These are phyloP conservation scores for Pyrgilauda ruficollis DNA, from an alignment of 2,113 vertebrate species.

Conservation along the genomic window DNA sequence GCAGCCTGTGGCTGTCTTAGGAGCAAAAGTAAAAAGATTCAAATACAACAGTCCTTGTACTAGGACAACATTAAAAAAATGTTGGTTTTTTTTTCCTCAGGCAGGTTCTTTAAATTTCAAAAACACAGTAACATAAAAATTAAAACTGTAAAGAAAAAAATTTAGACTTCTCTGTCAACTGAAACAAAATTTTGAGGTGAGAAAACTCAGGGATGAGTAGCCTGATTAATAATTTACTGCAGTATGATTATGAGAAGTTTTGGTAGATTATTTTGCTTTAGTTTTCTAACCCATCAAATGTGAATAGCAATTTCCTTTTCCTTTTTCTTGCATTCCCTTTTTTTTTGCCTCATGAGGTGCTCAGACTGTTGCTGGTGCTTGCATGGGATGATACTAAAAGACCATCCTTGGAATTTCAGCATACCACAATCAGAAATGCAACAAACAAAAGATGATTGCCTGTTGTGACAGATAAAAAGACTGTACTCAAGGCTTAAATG, in stretches of 20 bases:
- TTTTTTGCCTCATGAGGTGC: neutral
- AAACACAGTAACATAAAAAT: neutral
- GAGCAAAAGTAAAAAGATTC: neutral
- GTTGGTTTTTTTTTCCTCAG: neutral
- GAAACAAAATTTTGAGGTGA: neutral
- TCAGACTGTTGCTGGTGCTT: neutral
- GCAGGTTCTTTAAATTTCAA: neutral
- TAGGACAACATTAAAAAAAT: neutral
- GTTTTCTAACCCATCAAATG: neutral
- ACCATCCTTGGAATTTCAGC: neutral
- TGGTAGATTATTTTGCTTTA: neutral
- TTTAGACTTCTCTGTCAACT: neutral
- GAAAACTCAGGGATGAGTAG: neutral
- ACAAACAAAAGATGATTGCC: neutral
- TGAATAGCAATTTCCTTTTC: neutral
- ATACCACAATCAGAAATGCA: neutral
- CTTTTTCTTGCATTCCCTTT: neutral
- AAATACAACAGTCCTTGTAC: neutral
- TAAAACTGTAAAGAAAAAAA: neutral
- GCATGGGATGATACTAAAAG: neutral
- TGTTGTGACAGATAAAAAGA: neutral
- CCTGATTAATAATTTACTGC: neutral
- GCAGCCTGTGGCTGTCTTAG: neutral
- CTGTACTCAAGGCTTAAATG: neutral
- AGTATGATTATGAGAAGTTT: neutral